Conservation (phyloP, 2,888 invertebrate genomes). For the Hermaeophaga mercurialis region DNA sequence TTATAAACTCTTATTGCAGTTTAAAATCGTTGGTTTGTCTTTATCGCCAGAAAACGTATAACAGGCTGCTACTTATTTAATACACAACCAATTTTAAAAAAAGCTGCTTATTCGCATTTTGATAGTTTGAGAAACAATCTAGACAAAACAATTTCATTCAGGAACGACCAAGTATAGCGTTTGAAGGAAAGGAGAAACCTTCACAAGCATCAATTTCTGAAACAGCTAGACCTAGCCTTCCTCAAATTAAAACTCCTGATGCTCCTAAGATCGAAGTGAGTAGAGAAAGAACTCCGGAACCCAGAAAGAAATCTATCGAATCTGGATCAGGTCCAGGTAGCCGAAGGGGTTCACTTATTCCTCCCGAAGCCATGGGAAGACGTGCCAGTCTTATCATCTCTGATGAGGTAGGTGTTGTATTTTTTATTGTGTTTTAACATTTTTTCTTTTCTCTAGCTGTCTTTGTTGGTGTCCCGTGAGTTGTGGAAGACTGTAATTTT, state of each 20-base stretch:
- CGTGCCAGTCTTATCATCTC: conserved; percentile 90
- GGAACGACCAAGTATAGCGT: conserved; percentile 50
- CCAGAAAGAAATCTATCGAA: conserved; percentile 72
- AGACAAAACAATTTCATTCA: conserved; percentile 31
- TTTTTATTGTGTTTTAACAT: conserved; percentile 6
- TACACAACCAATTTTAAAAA: too few species aligned
- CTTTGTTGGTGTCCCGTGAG: conserved; percentile 32
- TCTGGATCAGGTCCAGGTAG: conserved; percentile 62
- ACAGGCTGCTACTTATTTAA: too few species aligned
- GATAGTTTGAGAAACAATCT: conserved; percentile 1
- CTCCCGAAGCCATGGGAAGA: conserved; percentile 84
- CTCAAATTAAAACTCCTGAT: conserved; percentile 74
- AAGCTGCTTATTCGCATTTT: conserved; percentile 12
- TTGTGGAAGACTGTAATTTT: conserved; percentile 31
- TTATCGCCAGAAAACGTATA: too few species aligned
- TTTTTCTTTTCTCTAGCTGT: conserved; percentile 31
- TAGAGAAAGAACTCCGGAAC: conserved; percentile 73
- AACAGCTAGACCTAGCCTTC: conserved; percentile 56
- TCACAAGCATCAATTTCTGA: conserved; percentile 38
- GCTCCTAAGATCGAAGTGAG: conserved; percentile 88
- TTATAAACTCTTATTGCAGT: too few species aligned
- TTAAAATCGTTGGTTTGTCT: too few species aligned
- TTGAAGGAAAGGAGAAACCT: conserved; percentile 41
- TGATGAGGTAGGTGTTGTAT: conserved; percentile 77
- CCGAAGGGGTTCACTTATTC: conserved; percentile 85